A percentile compares a stretch with the other conserved stretches of the same genome.
These are phyloP conservation scores for Labrus mixtus DNA, from an alignment of 2,113 vertebrate species.

Conservation along the genomic window DNA sequence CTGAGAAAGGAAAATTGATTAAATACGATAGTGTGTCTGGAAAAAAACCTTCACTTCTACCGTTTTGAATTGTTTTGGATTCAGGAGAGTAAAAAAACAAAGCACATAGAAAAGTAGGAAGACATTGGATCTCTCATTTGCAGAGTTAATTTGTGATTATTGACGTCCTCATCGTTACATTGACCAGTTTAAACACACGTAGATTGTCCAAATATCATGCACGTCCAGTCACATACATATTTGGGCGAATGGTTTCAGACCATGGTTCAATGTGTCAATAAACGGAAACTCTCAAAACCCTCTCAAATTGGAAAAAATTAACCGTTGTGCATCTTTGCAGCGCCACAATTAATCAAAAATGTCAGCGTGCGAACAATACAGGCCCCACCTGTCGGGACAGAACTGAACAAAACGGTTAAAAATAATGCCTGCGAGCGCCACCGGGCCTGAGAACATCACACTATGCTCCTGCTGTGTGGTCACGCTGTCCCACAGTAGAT, in stretches of 20 bases:
- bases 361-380: background rate
- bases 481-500: conserved; percentile 43
- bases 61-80: no score
- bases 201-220: background rate
- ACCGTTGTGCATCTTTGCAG: background rate
- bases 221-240: no score
- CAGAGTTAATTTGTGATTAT: no score
- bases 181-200: background rate
- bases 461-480: conserved; percentile 62
- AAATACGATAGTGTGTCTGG: no score
- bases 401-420: background rate
- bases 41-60: no score
- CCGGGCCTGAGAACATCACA: background rate
- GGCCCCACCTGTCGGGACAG: background rate
- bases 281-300: background rate
- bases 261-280: background rate
- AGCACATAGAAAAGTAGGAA: no score
- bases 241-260: background rate
- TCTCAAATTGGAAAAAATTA: background rate
- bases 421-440: background rate
- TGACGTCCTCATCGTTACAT: background rate
- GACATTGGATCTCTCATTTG: background rate
- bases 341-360: background rate
- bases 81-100: no score
- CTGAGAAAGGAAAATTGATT: no score